Percentiles rank a stretch among this genome's conserved stretches.
Evolutionary conservation across 2,113 vertebrate species (phyloP).

Genomic region (Equus quagga): DNA sequence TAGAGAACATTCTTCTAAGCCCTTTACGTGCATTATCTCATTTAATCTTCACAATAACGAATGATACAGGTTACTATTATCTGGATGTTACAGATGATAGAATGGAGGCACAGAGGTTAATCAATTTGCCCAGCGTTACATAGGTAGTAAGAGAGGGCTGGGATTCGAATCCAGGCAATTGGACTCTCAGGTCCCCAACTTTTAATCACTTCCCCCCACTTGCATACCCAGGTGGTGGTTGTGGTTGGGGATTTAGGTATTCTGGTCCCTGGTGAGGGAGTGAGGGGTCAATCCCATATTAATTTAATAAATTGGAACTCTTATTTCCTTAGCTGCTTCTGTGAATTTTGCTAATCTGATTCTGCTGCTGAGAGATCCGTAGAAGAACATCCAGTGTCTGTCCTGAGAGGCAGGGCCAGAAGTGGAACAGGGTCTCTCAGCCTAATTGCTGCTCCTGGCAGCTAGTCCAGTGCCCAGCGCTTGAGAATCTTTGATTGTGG

Average conservation of each 20-base stretch:
- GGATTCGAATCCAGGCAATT: not conserved
- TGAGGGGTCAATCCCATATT: not conserved
- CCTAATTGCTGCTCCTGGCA: not conserved
- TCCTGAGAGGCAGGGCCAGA: not conserved
- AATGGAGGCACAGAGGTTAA: not conserved
- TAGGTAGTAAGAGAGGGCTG: not conserved
- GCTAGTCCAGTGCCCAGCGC: not conserved
- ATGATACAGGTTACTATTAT: not conserved
- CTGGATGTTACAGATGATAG: not conserved
- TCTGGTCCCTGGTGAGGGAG: not conserved
- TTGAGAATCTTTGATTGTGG: not conserved
- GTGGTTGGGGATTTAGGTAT: not conserved
- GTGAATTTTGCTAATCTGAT: not conserved
- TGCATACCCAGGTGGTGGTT: not conserved
- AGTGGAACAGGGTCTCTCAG: not conserved
- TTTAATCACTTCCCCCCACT: not conserved
- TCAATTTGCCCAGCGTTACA: not conserved
- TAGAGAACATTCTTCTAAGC: not conserved
- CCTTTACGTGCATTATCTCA: not conserved
- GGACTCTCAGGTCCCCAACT: not conserved
- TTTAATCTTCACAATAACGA: not conserved
- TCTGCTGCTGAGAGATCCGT: not conserved
- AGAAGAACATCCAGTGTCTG: not conserved
- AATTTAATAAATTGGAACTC: not conserved
- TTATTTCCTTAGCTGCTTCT: not conserved